A percentile compares a stretch with the other conserved stretches of the same genome.
phyloP scores from a whole-genome alignment of 2,888 invertebrate species.

The Brachynemurus nebulosus region DNA sequence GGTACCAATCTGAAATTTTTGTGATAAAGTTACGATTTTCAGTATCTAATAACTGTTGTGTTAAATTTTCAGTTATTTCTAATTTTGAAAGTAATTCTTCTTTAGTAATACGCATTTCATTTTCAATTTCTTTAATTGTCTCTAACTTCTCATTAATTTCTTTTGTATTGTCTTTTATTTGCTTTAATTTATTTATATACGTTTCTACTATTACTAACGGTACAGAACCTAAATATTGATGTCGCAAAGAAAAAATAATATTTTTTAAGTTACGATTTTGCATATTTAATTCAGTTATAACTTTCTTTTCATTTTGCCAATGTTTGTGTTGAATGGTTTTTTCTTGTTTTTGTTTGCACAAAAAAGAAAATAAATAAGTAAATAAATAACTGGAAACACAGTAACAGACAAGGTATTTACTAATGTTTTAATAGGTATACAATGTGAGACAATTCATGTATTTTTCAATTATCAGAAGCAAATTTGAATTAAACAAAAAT shows the following conservation, averaged over 20 bases:
- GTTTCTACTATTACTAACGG: slow-evolving; percentile 36
- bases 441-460: too few relatives aligned
- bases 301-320: background rate
- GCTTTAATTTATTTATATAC: slow-evolving; percentile 24
- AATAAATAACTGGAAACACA: too few relatives aligned
- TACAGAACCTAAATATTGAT: slow-evolving; percentile 38
- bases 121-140: slow-evolving; percentile 23
- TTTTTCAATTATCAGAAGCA: too few relatives aligned
- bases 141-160: slow-evolving; percentile 24
- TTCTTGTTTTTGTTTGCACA: slow-evolving; percentile 12
- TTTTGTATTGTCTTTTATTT: slow-evolving; percentile 25
- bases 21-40: slow-evolving; percentile 19
- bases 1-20: slow-evolving; percentile 26
- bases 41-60: slow-evolving; percentile 16
- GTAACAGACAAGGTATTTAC: too few relatives aligned
- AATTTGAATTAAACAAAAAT: too few relatives aligned
- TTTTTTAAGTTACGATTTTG: slow-evolving; percentile 28
- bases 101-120: slow-evolving; percentile 23
- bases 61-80: slow-evolving; percentile 21
- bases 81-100: slow-evolving; percentile 26
- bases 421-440: too few relatives aligned
- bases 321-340: slow-evolving; percentile 7
- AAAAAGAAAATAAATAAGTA: too few relatives aligned
- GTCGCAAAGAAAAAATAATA: slow-evolving; percentile 32
- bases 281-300: background rate